Conservation (phyloP, 2,113 vertebrate genomes). For the Archilochus colubris region DNA sequence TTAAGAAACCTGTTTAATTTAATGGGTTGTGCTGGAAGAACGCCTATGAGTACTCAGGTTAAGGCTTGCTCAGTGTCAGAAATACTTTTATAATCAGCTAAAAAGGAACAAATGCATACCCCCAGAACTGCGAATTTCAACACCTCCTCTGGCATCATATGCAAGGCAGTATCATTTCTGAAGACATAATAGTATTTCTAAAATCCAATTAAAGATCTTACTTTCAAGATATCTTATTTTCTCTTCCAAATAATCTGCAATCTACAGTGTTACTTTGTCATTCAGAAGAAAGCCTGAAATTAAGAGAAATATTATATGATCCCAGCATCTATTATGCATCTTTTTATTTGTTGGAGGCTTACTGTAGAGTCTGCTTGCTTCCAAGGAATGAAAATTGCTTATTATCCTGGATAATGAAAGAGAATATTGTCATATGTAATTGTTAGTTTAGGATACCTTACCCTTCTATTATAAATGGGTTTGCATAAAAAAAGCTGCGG, state of each 20-base stretch:
- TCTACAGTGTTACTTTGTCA: constrained; percentile 5
- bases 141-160: background rate
- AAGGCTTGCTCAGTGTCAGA: background rate
- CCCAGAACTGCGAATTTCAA: background rate
- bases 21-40: background rate
- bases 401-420: constrained; percentile 50
- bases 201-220: constrained; percentile 18
- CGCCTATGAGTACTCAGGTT: background rate
- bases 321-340: constrained; percentile 5
- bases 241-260: background rate
- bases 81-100: background rate
- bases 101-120: background rate
- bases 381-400: constrained; percentile 61
- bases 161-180: background rate
- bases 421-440: constrained; percentile 54
- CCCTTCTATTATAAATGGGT: constrained; percentile 35
- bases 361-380: constrained; percentile 43
- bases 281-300: constrained; percentile 4
- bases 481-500: constrained; percentile 13
- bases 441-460: constrained; percentile 50
- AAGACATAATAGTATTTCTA: constrained; percentile 19
- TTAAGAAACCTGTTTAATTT: background rate
- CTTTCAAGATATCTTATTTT: constrained; percentile 11
- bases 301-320: constrained; percentile 32
- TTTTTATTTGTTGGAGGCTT: constrained; percentile 35